Base-by-base conservation (phyloP, 2,797 vertebrate genomes). In the Lacerta viridis region DNA sequence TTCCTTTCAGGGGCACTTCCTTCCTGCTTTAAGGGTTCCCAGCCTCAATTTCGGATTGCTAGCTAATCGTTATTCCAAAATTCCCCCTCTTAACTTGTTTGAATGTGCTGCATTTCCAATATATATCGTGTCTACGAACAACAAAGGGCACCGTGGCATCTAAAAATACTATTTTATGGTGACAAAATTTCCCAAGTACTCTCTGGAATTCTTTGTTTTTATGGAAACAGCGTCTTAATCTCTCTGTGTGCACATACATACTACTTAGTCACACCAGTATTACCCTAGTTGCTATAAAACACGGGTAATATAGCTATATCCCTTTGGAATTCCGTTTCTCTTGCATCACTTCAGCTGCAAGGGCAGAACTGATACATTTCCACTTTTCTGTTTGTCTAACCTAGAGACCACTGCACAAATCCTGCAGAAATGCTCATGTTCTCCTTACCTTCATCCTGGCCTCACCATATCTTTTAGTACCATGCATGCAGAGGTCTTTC, bases 361-460 rank as follows among this genome's bases (percentile, higher is more conserved):
- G 41, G 85, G 69, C 88, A 39, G 29, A 88, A 71, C 27, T 50
- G n/a, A 33, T 33, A 43, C 50, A 79, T 75, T 80, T 80, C 7
- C 8, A 72, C n/a, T 74, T 84, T 23, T 55, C 20, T 25, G 11
- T 61, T 84, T 72, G 10, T 8, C 36, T 83, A 27, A 79, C n/a
- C 17, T 39, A 39, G 7, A 85, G 10, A 39, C 4, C 8, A 25
- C 17, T n/a, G 20, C 50, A 18, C 39, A 64, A 66, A 87, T 76
- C 55, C 69, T 46, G 82, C 25, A 66, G 55, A 81, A 85, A 80
- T 80, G n/a, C n/a, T 43, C 17, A 29, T 50, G 64, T 39, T 3
- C 29, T 84, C 68, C 78, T 79, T 79, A 79, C 87, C 89, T 90
- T 93, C 90, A 93, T 90, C 86, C 80, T 18, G 18, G 83, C 85